Evolutionary conservation across 2,888 invertebrate genomes (phyloP).

Genomic region (Spisula subtruncata): DNA sequence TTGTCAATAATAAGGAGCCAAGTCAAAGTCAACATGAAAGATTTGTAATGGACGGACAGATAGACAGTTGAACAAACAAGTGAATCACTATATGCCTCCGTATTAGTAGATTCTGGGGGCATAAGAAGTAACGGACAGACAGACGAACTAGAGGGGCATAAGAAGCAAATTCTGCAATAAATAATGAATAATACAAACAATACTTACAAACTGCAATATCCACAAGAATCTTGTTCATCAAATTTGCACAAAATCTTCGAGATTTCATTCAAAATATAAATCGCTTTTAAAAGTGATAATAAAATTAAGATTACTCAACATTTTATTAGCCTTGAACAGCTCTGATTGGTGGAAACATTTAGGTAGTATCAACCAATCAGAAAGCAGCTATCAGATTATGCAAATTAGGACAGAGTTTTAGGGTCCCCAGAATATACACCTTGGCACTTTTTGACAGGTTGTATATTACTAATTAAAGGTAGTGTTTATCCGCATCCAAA

Average conservation of each 20-base stretch:
- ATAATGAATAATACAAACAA: neutral
- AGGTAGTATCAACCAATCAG: constrained; percentile 6
- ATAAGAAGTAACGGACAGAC: no score
- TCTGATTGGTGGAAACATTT: neutral
- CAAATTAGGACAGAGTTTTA: neutral
- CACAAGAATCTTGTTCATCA: neutral
- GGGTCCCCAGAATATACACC: neutral
- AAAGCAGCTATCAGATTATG: neutral
- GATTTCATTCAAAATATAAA: neutral
- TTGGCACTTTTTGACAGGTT: neutral
- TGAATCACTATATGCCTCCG: no score
- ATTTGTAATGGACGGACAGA: no score
- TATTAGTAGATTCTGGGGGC: no score
- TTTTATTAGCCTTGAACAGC: neutral
- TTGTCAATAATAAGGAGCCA: no score
- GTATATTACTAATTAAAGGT: neutral
- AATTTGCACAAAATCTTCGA: neutral
- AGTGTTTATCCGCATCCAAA: neutral
- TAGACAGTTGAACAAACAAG: no score
- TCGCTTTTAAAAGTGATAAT: no score
- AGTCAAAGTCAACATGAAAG: no score
- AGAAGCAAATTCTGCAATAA: neutral
- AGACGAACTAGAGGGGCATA: no score
- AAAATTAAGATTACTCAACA: neutral
- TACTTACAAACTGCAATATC: neutral